A percentile compares a stretch with the other conserved stretches of the same genome.
Conservation (phyloP, 92 coral and sea anemone species). For the Palythoa grandiflora region DNA sequence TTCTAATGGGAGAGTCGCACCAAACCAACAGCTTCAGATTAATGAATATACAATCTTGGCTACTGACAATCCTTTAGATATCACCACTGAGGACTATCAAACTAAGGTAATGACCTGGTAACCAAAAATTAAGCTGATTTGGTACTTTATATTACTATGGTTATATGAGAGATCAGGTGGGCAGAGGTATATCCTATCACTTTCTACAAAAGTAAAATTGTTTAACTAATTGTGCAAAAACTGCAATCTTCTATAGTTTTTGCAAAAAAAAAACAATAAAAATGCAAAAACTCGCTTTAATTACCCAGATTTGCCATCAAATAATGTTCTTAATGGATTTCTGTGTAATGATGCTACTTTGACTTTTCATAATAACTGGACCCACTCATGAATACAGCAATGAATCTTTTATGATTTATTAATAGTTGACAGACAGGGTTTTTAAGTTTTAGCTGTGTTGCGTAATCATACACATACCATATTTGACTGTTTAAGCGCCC, state of each 20-base stretch:
- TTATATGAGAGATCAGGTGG: neutral
- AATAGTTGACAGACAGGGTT: neutral
- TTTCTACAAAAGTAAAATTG: no score
- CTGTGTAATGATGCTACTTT: neutral
- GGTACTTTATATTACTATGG: neutral
- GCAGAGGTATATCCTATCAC: no score
- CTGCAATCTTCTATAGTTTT: neutral
- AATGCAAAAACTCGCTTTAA: neutral
- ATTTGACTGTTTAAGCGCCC: neutral
- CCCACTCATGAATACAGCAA: neutral
- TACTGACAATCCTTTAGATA: neutral
- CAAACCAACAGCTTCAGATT: neutral
- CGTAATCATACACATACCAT: neutral
- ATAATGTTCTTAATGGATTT: neutral
- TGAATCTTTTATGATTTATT: neutral
- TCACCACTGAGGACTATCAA: neutral
- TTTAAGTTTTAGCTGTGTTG: neutral
- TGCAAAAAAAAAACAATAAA: neutral
- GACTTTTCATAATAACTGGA: neutral
- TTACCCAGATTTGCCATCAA: neutral
- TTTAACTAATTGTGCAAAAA: no score
- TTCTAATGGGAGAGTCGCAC: neutral
- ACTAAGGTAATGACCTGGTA: neutral
- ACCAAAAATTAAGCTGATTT: neutral
- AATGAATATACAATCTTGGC: neutral